Percentiles rank a stretch among this genome's conserved stretches.
phyloP scores from a whole-genome alignment of 2,888 invertebrate genomes.

The Epicampocera succincta region DNA sequence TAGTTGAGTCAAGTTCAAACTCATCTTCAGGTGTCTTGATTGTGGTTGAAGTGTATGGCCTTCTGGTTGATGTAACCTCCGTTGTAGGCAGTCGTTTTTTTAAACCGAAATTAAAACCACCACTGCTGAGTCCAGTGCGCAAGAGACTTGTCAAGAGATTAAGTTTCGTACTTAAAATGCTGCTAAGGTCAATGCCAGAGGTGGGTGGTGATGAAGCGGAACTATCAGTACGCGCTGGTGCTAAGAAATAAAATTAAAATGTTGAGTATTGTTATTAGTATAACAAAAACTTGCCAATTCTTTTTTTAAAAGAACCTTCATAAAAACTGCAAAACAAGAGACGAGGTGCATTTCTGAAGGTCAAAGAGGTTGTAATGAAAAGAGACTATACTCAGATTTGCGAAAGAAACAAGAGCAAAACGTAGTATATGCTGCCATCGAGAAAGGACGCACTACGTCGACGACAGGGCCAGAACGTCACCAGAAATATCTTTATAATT shows the following conservation, averaged over 20 bases:
- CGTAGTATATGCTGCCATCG: too few species aligned
- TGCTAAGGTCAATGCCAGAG: slow-evolving; percentile 30
- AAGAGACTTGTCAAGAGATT: slow-evolving; percentile 30
- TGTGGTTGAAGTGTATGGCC: slow-evolving; percentile 34
- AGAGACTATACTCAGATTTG: too few species aligned
- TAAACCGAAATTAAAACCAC: slow-evolving; percentile 44
- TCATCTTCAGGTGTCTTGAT: slow-evolving; percentile 13
- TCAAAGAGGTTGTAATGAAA: too few species aligned
- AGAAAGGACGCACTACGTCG: too few species aligned
- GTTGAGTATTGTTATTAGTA: too few species aligned
- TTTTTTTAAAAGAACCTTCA: too few species aligned
- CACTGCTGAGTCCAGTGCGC: background rate
- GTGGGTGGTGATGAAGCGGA: slow-evolving; percentile 15
- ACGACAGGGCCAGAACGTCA: too few species aligned
- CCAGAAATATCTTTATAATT: too few species aligned
- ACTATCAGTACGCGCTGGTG: slow-evolving; percentile 33
- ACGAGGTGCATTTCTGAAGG: too few species aligned
- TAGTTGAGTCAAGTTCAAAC: slow-evolving; percentile 33
- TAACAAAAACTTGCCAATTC: background rate
- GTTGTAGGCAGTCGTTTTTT: slow-evolving; percentile 21
- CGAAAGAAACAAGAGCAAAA: too few species aligned
- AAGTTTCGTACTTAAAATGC: slow-evolving; percentile 45
- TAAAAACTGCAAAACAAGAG: too few species aligned
- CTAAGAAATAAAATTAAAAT: background rate
- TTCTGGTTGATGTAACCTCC: slow-evolving; percentile 1